phyloP scores from a whole-genome alignment of 2,888 invertebrate species.

The Orthosia gracilis region DNA sequence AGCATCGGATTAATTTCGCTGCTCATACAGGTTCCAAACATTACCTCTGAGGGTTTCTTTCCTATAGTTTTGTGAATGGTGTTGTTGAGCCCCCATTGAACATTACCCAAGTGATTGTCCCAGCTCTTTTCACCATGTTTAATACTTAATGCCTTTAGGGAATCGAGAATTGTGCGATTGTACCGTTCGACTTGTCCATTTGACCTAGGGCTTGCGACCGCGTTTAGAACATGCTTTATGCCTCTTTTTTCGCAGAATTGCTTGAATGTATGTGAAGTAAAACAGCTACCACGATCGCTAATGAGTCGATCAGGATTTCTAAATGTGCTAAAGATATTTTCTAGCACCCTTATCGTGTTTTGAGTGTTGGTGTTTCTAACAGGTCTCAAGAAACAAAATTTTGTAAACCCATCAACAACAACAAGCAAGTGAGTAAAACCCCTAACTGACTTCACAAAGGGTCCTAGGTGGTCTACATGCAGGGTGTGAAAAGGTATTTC shows the following conservation, averaged over 20 bases:
- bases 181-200: conserved; percentile 1
- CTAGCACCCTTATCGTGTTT: too few relatives aligned
- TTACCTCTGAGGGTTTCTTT: neutral
- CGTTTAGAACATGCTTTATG: conserved; percentile 2
- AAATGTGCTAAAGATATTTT: conserved; percentile 5
- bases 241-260: neutral
- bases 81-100: neutral
- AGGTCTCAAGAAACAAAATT: too few relatives aligned
- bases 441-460: too few relatives aligned
- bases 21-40: neutral
- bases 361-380: too few relatives aligned
- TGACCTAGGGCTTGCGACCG: neutral
- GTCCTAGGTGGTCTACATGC: too few relatives aligned
- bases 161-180: conserved; percentile 1
- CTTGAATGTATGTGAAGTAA: neutral
- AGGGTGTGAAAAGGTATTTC: too few relatives aligned
- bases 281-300: conserved; percentile 1
- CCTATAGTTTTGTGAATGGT: neutral
- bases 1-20: neutral
- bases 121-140: neutral
- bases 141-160: neutral
- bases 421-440: too few relatives aligned
- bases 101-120: neutral
- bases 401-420: too few relatives aligned
- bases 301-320: conserved; percentile 6